Evolutionary conservation across 2,888 invertebrate species (phyloP).

Genomic region (Polydrusus pterygomalis): DNA sequence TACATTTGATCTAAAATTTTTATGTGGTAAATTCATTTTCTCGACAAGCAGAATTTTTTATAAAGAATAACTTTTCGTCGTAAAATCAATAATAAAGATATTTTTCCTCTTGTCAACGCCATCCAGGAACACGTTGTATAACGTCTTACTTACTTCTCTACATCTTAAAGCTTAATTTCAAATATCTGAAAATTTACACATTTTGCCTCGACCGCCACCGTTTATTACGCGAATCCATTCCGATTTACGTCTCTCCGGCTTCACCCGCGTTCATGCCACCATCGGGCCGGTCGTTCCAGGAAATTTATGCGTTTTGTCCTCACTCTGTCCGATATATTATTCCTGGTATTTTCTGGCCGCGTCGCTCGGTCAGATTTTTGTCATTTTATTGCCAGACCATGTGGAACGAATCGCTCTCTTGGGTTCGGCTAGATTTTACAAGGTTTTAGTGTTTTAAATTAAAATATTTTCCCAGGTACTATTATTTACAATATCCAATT

Average conservation of each 20-base stretch:
- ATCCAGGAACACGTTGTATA: too few relatives aligned
- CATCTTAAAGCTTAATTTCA: too few relatives aligned
- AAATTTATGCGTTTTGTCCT: constrained; percentile 42
- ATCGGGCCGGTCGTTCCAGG: constrained; percentile 33
- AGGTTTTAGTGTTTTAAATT: constrained; percentile 19
- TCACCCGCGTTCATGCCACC: constrained; percentile 34
- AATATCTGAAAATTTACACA: too few relatives aligned
- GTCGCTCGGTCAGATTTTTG: constrained; percentile 39
- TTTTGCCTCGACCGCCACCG: not conserved
- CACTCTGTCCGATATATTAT: constrained; percentile 37
- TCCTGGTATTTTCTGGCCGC: constrained; percentile 39
- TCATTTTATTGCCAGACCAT: constrained; percentile 39
- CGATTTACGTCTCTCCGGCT: not conserved
- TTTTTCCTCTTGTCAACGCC: too few relatives aligned
- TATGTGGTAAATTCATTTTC: too few relatives aligned
- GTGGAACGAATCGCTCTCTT: constrained; percentile 29
- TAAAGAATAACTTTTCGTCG: too few relatives aligned
- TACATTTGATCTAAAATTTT: too few relatives aligned
- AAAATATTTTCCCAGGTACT: constrained; percentile 3
- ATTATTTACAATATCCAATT: constrained; percentile 3
- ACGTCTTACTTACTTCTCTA: too few relatives aligned
- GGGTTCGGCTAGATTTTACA: constrained; percentile 20
- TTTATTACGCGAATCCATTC: not conserved
- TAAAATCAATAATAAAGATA: too few relatives aligned
- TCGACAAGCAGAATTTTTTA: too few relatives aligned